Conservation (phyloP, 2,113 vertebrate species). For the Actenoides hombroni region DNA sequence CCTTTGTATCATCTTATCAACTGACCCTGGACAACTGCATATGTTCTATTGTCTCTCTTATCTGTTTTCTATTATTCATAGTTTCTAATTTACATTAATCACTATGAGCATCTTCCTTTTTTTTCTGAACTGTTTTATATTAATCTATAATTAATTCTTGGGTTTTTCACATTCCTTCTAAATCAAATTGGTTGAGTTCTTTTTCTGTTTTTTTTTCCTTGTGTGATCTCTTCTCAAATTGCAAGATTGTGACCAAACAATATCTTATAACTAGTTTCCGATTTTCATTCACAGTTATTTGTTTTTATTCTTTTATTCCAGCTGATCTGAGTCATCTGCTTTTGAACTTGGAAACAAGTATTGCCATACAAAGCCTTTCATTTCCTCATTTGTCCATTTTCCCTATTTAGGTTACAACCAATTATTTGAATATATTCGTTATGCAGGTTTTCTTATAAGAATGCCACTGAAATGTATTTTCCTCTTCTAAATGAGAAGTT, state of each 20-base stretch:
- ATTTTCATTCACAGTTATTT: not conserved
- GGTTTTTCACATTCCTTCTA: not conserved
- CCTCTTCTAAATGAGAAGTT: not conserved
- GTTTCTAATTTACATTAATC: not conserved
- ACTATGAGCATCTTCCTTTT: not conserved
- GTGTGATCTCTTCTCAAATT: not conserved
- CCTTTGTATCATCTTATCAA: not conserved
- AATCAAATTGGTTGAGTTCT: not conserved
- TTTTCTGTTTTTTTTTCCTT: not conserved
- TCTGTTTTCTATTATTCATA: not conserved
- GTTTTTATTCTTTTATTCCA: not conserved
- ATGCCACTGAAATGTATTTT: not conserved
- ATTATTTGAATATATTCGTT: not conserved
- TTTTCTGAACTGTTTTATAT: not conserved
- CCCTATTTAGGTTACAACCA: not conserved
- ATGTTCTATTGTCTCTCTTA: not conserved
- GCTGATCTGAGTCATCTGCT: not conserved
- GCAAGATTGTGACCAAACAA: not conserved
- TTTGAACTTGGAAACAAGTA: not conserved
- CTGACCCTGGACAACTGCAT: not conserved
- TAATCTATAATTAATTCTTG: not conserved
- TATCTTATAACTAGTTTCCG: not conserved
- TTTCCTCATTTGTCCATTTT: not conserved
- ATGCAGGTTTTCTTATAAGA: not conserved
- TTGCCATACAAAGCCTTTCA: not conserved